A percentile compares a stretch with the other conserved stretches of the same genome.
phyloP scores from a whole-genome alignment of 2,888 invertebrate species.

The Ganaspis brasiliensis region DNA sequence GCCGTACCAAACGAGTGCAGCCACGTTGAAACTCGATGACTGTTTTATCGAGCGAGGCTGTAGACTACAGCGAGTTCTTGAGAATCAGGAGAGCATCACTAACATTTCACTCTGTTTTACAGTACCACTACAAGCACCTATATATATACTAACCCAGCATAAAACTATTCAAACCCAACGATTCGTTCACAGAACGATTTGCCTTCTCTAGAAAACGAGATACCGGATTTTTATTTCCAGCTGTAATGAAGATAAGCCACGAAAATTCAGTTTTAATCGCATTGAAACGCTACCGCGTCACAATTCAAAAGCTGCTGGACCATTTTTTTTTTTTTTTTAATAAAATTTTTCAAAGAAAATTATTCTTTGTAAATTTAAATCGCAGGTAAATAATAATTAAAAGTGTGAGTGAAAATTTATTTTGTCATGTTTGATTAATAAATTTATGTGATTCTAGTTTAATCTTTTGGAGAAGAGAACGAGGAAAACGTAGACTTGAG shows the following conservation, averaged over 20 bases:
- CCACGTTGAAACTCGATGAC: conserved; percentile 37
- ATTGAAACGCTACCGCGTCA: background rate
- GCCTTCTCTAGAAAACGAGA: background rate
- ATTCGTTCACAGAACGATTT: conserved; percentile 5
- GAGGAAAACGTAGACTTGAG: background rate
- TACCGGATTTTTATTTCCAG: conserved; percentile 11
- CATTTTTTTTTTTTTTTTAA: no score
- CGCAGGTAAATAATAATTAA: no score
- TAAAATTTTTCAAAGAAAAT: no score
- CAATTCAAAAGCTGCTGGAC: no score
- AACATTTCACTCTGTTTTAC: background rate
- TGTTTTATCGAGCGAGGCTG: conserved; percentile 31
- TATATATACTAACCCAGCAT: background rate
- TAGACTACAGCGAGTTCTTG: conserved; percentile 19
- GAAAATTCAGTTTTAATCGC: conserved; percentile 15
- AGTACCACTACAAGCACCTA: background rate
- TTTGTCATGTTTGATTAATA: no score
- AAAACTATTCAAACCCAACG: conserved; percentile 20
- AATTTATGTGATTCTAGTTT: background rate
- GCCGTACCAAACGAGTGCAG: conserved; percentile 26
- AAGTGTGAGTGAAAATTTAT: no score
- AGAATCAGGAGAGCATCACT: conserved; percentile 35
- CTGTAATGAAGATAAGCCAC: conserved; percentile 14
- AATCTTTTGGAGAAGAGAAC: background rate
- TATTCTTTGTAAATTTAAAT: no score